These are phyloP conservation scores for Apeira syringaria DNA, from an alignment of 2,888 invertebrate species.

Conservation along the genomic window DNA sequence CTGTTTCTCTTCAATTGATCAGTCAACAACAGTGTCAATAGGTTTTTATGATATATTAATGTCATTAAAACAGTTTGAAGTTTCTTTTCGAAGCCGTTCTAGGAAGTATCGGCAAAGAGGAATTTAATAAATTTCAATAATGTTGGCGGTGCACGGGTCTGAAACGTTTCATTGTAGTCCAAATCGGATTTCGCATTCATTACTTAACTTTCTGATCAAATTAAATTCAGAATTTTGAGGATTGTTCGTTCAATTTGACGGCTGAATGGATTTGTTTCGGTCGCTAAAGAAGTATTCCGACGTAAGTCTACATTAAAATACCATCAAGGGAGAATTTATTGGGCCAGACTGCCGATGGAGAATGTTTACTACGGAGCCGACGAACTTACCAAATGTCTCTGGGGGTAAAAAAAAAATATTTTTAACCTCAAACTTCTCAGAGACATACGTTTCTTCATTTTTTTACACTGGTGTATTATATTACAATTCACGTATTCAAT, in stretches of 20 bases:
- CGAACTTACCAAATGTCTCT: slow-evolving; percentile 50
- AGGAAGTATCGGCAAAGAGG: slow-evolving; percentile 25
- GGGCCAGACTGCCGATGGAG: slow-evolving; percentile 51
- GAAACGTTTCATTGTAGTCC: slow-evolving; percentile 43
- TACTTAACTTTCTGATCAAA: slow-evolving; percentile 74
- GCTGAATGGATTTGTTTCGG: slow-evolving; percentile 74
- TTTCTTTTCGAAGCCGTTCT: slow-evolving; percentile 37
- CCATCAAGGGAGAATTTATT: slow-evolving; percentile 66
- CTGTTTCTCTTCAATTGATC: too few relatives aligned
- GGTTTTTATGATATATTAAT: too few relatives aligned
- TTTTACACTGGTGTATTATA: too few relatives aligned
- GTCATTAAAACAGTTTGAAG: too few relatives aligned
- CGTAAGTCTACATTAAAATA: slow-evolving; percentile 71
- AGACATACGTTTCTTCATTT: too few relatives aligned
- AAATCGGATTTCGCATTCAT: slow-evolving; percentile 63
- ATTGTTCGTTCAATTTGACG: slow-evolving; percentile 72
- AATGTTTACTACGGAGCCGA: slow-evolving; percentile 62
- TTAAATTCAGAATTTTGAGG: slow-evolving; percentile 70
- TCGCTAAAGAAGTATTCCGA: slow-evolving; percentile 72
- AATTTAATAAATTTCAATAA: slow-evolving; percentile 12
- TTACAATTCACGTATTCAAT: too few relatives aligned
- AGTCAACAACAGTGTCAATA: too few relatives aligned
- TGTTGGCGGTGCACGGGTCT: slow-evolving; percentile 12
- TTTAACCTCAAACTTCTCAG: too few relatives aligned
- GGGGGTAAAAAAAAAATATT: too few relatives aligned